Conservation (phyloP, 2,113 vertebrate species). For the Centropristis striata region DNA sequence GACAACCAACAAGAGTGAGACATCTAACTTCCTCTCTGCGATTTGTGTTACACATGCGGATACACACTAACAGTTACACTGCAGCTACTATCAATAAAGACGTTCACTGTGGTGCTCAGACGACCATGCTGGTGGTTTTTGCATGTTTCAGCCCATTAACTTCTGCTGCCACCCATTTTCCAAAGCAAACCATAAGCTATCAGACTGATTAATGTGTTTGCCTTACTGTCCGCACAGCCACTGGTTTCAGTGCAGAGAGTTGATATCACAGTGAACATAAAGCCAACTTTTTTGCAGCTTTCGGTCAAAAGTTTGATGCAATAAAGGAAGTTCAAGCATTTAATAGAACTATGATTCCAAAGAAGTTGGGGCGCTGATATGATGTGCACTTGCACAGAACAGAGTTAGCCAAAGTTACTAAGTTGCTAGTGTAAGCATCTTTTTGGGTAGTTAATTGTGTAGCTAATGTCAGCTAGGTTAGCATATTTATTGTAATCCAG, state of each 20-base stretch:
- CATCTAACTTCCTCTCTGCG: slow-evolving; percentile 4
- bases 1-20: slow-evolving; percentile 91
- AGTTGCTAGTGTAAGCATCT: too few species aligned
- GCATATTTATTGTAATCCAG: too few species aligned
- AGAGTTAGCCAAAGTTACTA: too few species aligned
- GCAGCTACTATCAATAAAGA: slow-evolving; percentile 55
- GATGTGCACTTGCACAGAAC: too few species aligned
- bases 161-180: slow-evolving; percentile 56
- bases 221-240: slow-evolving; percentile 20
- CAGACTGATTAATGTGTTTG: slow-evolving; percentile 70
- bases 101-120: slow-evolving; percentile 34
- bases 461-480: too few species aligned
- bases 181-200: slow-evolving; percentile 51
- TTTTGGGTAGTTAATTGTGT: too few species aligned
- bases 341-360: background rate
- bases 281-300: slow-evolving; percentile 15
- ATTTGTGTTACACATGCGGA: slow-evolving; percentile 2
- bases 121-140: slow-evolving; percentile 36
- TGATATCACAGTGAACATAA: slow-evolving; percentile 21
- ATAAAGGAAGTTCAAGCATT: background rate
- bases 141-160: slow-evolving; percentile 65
- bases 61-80: slow-evolving; percentile 16
- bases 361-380: background rate
- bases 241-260: slow-evolving; percentile 19
- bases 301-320: slow-evolving; percentile 7